Base-by-base conservation (phyloP, 2,888 invertebrate genomes). In the Koerneria pararmatus region DNA sequence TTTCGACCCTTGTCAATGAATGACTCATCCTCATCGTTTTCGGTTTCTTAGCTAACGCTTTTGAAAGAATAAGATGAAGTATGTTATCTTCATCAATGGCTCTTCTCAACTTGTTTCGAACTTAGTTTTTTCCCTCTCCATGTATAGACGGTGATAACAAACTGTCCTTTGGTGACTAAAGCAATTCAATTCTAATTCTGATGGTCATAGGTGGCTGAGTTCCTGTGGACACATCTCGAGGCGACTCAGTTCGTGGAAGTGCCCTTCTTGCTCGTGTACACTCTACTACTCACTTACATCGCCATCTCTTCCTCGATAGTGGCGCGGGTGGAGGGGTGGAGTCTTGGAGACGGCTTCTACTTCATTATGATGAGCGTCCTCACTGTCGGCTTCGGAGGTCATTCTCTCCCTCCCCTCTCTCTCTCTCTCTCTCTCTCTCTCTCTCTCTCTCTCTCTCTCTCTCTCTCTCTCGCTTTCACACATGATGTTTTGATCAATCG, bases 351-450 rank as follows among this genome's bases (percentile, higher is more conserved):
- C 70, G 90, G 95, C 0, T 93, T 95, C 84, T 97, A 97, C 85
- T 97, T 95, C 84, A 91, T 95, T 1, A 95, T 95, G 84, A 91
- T 95, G 80, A 93, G 93, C 1, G 92, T 95, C 89, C 91, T 93
- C 1, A 95, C 95, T 0, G 93, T 97, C 66, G 95, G 95, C n/a
- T 86, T 86, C 70, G 86, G 86, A 59, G 85, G 85, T 78, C 8
- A 59, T 31, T 27, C 58, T 46, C 56, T 68, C 3, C 1, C 29
- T n/a, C 6, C 22, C 64, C 27, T 3, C 6, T 22, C 3, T n/a
- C n/a, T n/a, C n/a, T n/a, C n/a, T n/a, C n/a, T n/a, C n/a, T n/a
- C n/a, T n/a, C n/a, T n/a, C n/a, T n/a, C n/a, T n/a, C n/a, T n/a
- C n/a, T n/a, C n/a, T n/a, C n/a, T n/a, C n/a, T n/a, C n/a, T n/a